Conservation (phyloP, 2,113 vertebrate species). For the Propithecus coquereli region DNA sequence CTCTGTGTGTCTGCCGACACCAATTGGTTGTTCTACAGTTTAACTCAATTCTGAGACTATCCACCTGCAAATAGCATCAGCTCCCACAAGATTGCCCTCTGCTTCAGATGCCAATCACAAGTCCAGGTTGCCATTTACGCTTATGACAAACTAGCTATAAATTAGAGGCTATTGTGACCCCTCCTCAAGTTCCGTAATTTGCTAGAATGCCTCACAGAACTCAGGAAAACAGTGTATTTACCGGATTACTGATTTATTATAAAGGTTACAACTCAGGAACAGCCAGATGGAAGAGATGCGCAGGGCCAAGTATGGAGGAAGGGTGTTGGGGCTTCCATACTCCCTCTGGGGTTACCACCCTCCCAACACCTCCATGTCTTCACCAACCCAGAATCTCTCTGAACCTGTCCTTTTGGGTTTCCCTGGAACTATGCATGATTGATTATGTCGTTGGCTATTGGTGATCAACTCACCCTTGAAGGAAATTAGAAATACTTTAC, state of each 20-base stretch:
- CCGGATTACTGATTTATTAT: not conserved
- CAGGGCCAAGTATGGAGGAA: not conserved
- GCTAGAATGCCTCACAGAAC: not conserved
- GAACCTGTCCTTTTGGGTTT: not conserved
- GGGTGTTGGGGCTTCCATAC: not conserved
- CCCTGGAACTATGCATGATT: not conserved
- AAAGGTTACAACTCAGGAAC: not conserved
- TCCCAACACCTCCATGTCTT: not conserved
- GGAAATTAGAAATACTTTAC: too few relatives aligned
- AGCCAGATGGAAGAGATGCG: not conserved
- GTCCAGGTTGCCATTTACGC: not conserved
- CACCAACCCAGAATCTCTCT: not conserved
- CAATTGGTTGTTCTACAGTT: not conserved
- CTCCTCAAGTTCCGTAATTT: not conserved
- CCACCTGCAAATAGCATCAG: not conserved
- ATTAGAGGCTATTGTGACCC: not conserved
- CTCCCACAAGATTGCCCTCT: not conserved
- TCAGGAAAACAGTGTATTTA: not conserved
- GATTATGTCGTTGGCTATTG: not conserved
- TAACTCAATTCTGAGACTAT: not conserved
- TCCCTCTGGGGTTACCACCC: not conserved
- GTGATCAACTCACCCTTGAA: not conserved
- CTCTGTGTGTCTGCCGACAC: not conserved
- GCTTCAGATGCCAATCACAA: not conserved
- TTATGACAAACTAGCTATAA: not conserved